Evolutionary conservation across 2,888 invertebrate genomes (phyloP), one percentile per base, ranked within the genome.

Genomic region (Spatulosminthurus flaviceps): DNA sequence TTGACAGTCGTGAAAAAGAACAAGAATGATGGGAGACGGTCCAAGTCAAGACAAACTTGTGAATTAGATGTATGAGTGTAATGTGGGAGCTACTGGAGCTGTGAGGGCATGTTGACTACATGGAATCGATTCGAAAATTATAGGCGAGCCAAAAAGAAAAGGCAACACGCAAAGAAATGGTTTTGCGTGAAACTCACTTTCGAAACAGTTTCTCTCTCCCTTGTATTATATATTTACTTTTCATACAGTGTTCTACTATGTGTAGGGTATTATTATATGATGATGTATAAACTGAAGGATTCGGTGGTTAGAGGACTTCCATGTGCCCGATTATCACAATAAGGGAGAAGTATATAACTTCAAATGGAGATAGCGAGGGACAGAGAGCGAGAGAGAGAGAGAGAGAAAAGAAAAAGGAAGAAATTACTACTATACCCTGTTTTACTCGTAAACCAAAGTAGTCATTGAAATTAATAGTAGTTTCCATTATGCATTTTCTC

Each of bases 111-210:
- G 77, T 77, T 77, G 69, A 75, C 74, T 72, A 80, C 80, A 79
- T 66, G 79, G 76, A 70, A 82, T 82, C 80, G 82, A 82, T 82
- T 78, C 79, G 72, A 77, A 82, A 82, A 82, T 82, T 82, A 80
- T 82, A 80, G 81, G 73, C 73, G 78, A 43, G 70, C 64, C 66
- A 66, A 51, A 51, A 51, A 70, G 70, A 61, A 41, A 60, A 70
- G 76, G 73, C 51, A 80, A 80, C 83, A 83, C 83, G 83, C 83
- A 81, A 83, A 80, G 78, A 82, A 82, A 83, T 82, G 81, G 81
- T 80, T 81, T 81, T 75, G 82, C 82, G 82, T 83, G 83, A 81
- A 80, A 34, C 77, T 77, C 61, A 28, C n/a, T 74, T 28, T 21
- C 61, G n/a, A 21, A 72, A 72, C 16, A 26, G 28, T 51, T 43